Conservation (phyloP, 2,797 vertebrate species). For the Eulemur coronatus region DNA sequence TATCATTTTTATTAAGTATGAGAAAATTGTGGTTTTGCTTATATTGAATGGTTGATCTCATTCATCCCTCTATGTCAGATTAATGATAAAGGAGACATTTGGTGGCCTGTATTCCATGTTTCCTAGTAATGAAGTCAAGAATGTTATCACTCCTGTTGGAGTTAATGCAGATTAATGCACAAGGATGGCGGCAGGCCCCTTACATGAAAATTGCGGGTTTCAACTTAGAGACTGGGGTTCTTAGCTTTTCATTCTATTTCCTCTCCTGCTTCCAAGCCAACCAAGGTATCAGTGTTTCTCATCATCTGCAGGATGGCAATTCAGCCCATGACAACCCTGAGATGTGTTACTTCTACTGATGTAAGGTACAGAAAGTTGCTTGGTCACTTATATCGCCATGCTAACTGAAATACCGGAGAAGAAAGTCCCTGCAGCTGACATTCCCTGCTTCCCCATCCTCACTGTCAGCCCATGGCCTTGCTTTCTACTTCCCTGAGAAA, state of each 20-base stretch:
- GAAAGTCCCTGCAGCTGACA: rapidly evolving
- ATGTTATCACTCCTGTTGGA: not conserved
- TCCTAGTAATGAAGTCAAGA: slow-evolving; percentile 10
- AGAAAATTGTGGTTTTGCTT: slow-evolving; percentile 67
- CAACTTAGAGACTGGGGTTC: not conserved
- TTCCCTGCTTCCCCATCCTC: not conserved
- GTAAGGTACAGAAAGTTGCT: not conserved
- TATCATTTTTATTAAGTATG: slow-evolving; percentile 78
- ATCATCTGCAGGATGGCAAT: not conserved
- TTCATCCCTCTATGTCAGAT: slow-evolving; percentile 47
- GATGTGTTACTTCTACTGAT: not conserved
- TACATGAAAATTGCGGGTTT: not conserved
- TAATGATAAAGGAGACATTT: not conserved
- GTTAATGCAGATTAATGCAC: not conserved
- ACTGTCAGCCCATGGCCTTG: not conserved
- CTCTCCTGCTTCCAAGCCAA: not conserved
- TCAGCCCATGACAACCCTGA: not conserved
- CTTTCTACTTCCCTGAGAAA: not conserved
- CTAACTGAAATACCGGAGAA: not conserved
- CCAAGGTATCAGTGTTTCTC: not conserved
- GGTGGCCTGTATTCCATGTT: not conserved
- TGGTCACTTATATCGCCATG: not conserved
- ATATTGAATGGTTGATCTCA: slow-evolving; percentile 67
- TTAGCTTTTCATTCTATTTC: not conserved
- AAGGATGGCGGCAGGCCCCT: too few species aligned